A percentile compares a stretch with the other conserved stretches of the same genome.
phyloP scores from a whole-genome alignment of 2,888 invertebrate genomes.

The Cryptus armator region DNA sequence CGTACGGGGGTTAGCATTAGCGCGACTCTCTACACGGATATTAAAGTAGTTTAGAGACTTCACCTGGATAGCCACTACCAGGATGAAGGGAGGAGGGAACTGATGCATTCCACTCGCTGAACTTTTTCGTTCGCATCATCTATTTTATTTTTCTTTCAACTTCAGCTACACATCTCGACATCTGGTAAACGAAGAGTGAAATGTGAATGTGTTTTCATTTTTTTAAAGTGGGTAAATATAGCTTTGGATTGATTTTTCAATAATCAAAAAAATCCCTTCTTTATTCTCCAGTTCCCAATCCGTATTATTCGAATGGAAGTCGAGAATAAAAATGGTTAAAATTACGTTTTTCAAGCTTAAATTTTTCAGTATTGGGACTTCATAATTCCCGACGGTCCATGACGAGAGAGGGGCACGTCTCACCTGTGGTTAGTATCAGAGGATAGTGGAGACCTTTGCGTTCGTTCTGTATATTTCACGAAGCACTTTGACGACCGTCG shows the following conservation, averaged over 20 bases:
- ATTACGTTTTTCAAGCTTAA: background rate
- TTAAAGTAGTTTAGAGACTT: constrained; percentile 50
- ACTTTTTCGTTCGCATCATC: constrained; percentile 17
- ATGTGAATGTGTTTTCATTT: too few species aligned
- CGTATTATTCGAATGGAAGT: background rate
- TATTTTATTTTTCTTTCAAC: background rate
- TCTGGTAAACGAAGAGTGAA: background rate
- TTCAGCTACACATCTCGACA: background rate
- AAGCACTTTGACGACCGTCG: constrained; percentile 39
- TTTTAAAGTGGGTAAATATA: too few species aligned
- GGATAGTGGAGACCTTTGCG: constrained; percentile 4
- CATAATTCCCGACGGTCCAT: background rate
- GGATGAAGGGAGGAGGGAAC: background rate
- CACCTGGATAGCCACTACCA: background rate
- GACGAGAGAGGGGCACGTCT: background rate
- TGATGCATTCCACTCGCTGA: constrained; percentile 14
- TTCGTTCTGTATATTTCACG: constrained; percentile 45
- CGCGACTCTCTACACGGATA: constrained; percentile 46
- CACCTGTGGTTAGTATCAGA: background rate
- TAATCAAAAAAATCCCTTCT: too few species aligned
- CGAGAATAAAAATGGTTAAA: background rate
- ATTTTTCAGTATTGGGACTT: background rate
- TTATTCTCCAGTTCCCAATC: too few species aligned
- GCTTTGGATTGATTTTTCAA: too few species aligned
- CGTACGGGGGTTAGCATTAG: constrained; percentile 34